phyloP scores from a whole-genome alignment of 2,888 invertebrate species.

The Eupithecia subumbrata region DNA sequence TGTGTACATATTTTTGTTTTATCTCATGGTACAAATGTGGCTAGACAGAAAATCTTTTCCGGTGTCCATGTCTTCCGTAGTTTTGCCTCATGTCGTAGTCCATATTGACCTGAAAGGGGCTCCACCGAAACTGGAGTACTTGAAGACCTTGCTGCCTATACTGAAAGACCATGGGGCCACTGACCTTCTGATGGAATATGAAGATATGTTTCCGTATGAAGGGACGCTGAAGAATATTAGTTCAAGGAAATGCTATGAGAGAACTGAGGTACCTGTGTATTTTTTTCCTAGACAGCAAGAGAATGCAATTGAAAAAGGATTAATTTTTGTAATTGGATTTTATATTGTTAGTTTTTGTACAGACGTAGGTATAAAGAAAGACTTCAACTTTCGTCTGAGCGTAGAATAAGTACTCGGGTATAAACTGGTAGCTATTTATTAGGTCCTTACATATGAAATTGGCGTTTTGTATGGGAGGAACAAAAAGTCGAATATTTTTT shows the following conservation, averaged over 20 bases:
- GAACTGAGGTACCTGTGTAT: constrained; percentile 55
- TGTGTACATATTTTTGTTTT: constrained; percentile 33
- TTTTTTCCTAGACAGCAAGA: not conserved
- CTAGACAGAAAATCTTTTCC: constrained; percentile 4
- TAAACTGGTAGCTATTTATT: too few species aligned
- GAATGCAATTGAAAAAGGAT: too few species aligned
- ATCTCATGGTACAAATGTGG: constrained; percentile 28
- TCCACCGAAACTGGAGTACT: constrained; percentile 87
- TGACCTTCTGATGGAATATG: constrained; percentile 92
- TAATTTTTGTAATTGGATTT: too few species aligned
- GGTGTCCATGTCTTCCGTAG: constrained; percentile 27
- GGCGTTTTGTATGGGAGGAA: too few species aligned
- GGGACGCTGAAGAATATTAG: constrained; percentile 84
- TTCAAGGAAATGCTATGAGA: constrained; percentile 86
- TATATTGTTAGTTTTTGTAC: too few species aligned
- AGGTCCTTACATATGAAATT: too few species aligned
- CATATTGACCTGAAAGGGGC: constrained; percentile 95
- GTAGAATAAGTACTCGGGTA: too few species aligned
- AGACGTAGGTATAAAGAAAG: too few species aligned
- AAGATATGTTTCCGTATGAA: constrained; percentile 93
- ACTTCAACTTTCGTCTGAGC: too few species aligned
- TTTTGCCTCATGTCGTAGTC: constrained; percentile 85
- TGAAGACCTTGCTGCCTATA: constrained; percentile 84
- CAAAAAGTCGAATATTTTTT: too few species aligned
- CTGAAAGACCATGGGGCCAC: constrained; percentile 88